Conservation (phyloP, 2,888 invertebrate species). For the Atrina japonica region DNA sequence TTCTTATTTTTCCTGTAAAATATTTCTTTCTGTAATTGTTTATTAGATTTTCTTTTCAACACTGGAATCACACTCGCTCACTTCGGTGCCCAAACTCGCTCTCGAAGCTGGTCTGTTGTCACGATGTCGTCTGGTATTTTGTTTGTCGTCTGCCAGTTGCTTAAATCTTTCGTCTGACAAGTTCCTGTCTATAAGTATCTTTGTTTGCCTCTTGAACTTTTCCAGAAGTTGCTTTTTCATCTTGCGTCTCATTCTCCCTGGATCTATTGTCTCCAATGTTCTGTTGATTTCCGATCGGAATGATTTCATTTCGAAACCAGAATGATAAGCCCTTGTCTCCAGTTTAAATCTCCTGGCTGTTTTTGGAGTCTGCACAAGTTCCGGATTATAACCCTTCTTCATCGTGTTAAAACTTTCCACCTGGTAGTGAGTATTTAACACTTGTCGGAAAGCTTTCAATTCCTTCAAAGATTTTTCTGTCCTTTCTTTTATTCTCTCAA, state of each 20-base stretch:
- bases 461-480: slow-evolving; percentile 53
- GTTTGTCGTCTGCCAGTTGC: slow-evolving; percentile 52
- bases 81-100: slow-evolving; percentile 3
- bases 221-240: slow-evolving; percentile 54
- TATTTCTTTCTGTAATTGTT: no score
- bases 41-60: no score
- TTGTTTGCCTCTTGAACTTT: slow-evolving; percentile 40
- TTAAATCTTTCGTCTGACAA: slow-evolving; percentile 48
- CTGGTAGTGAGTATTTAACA: slow-evolving; percentile 53
- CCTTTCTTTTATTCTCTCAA: slow-evolving; percentile 48
- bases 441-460: slow-evolving; percentile 50
- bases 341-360: slow-evolving; percentile 54
- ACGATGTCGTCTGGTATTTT: slow-evolving; percentile 49
- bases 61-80: no score
- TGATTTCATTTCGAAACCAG: slow-evolving; percentile 55
- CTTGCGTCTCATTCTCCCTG: slow-evolving; percentile 44
- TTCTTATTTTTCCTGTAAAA: no score
- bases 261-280: slow-evolving; percentile 55
- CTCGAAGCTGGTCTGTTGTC: slow-evolving; percentile 20
- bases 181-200: slow-evolving; percentile 55
- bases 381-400: slow-evolving; percentile 50
- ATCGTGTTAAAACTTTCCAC: slow-evolving; percentile 58
- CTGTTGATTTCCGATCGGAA: slow-evolving; percentile 56
- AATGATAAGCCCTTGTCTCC: slow-evolving; percentile 57
- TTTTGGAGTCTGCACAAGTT: slow-evolving; percentile 45